These are phyloP conservation scores for Gorsachius goisagi DNA, from an alignment of 2,113 vertebrate genomes.

Conservation along the genomic window DNA sequence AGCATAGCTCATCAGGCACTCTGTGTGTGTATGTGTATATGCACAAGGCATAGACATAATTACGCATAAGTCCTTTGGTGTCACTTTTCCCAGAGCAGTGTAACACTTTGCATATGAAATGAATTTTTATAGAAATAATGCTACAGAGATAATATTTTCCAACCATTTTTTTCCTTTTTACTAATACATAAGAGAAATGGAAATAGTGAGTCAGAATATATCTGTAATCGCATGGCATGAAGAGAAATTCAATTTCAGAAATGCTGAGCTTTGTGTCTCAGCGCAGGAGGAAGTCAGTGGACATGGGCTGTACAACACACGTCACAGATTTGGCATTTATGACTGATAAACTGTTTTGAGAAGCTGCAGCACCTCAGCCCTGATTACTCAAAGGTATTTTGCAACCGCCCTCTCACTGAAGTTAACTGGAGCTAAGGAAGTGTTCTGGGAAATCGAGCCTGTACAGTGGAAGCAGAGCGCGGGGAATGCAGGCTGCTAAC, in stretches of 20 bases:
- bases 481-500: background rate
- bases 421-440: background rate
- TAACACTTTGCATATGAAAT: conserved; percentile 36
- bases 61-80: background rate
- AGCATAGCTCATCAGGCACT: background rate
- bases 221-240: background rate
- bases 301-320: background rate
- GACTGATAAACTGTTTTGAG: background rate
- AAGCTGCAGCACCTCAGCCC: background rate
- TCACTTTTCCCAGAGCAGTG: conserved; percentile 1
- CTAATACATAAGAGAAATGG: background rate
- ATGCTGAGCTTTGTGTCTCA: background rate
- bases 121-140: conserved; percentile 28
- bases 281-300: background rate
- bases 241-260: conserved; percentile 31
- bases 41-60: conserved; percentile 38
- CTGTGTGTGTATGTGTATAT: background rate
- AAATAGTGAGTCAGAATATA: conserved; percentile 8
- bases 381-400: background rate
- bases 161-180: background rate
- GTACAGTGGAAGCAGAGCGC: background rate
- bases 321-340: background rate
- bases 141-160: background rate
- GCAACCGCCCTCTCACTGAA: background rate
- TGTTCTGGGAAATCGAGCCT: background rate